These are phyloP conservation scores for Contarinia nasturtii DNA, from an alignment of 1,140 invertebrate species.

Conservation along the genomic window DNA sequence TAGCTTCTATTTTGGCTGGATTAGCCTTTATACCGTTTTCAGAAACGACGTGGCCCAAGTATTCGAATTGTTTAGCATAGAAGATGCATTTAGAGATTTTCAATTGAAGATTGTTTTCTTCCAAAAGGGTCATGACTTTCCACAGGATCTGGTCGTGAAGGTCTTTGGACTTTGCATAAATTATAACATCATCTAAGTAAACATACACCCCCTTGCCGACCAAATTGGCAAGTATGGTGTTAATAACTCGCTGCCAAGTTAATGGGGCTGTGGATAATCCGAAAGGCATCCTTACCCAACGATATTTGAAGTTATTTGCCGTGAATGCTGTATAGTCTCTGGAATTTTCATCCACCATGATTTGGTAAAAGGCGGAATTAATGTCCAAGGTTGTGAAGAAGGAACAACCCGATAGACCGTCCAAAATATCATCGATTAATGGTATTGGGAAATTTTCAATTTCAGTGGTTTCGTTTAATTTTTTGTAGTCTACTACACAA, in stretches of 20 bases:
- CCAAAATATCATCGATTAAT: constrained; percentile 25
- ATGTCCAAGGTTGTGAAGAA: constrained; percentile 27
- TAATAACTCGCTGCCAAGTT: constrained; percentile 25
- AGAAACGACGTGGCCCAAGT: constrained; percentile 7
- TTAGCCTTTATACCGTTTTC: constrained; percentile 5
- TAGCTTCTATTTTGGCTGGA: neutral
- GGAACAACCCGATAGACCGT: constrained; percentile 16
- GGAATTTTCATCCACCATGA: constrained; percentile 14
- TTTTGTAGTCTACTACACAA: constrained; percentile 17
- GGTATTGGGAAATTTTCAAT: constrained; percentile 29
- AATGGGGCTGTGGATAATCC: constrained; percentile 21
- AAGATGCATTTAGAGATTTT: constrained; percentile 5
- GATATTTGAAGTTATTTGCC: constrained; percentile 19
- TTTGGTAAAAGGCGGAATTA: constrained; percentile 27
- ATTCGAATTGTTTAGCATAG: neutral
- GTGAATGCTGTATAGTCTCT: constrained; percentile 22
- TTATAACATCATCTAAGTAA: constrained; percentile 1
- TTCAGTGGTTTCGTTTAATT: constrained; percentile 17
- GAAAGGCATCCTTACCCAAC: constrained; percentile 20
- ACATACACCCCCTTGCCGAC: constrained; percentile 12
- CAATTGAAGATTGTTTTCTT: constrained; percentile 3
- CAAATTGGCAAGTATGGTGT: constrained; percentile 16
- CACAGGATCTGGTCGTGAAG: neutral
- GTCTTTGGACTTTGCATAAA: neutral
- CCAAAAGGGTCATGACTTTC: constrained; percentile 5